Base-by-base conservation (phyloP, 2,888 invertebrate species). In the Idaea biselata region DNA sequence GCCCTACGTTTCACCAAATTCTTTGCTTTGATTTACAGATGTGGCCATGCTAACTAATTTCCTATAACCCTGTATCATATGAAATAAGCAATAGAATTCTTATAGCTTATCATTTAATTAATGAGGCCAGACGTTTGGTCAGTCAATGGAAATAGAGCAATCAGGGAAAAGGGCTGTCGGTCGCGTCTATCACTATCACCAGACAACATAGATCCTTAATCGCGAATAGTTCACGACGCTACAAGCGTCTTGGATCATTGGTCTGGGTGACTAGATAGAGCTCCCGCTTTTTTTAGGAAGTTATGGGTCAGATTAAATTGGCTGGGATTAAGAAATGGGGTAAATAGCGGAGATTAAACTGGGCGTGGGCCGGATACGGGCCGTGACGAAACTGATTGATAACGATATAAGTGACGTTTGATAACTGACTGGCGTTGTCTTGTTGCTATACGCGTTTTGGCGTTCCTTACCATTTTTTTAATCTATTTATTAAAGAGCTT, bases 301-400 rank as follows among this genome's bases (percentile, higher is more conserved):
- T 16, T 33, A 32, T 32, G 60, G 82, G 60, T 78, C 80, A 66
- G 57, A 61, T 68, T 78, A 79, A 67, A 71, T 68, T 83, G 83
- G 82, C 76, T 74, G 69, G 77, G 87, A 88, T 89, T 88, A 87
- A 83, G 88, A 86, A 89, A 86, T 78, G 87, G 87, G 87, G 88
- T 86, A 86, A 88, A 89, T 86, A 82, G 87, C 80, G 74, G 78
- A 83, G 87, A 87, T 86, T 88, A 88, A 75, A 72, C 77, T 78
- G 82, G 85, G 87, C 81, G 88, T 86, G 87, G 90, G 88, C 82
- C 74, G 74, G 83, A 89, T 88, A 77, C 88, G 80, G 90, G 90
- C 77, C 89, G 84, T 83, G 87, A 87, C 88, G 88, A 86, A 88
- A 89, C 83, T 87, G 88, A 88, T 89, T 90, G 90, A 91, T 91